Percentiles rank a stretch among this genome's conserved stretches.
Evolutionary conservation across 2,888 invertebrate species (phyloP).

Genomic region (Brachyptera putata): DNA sequence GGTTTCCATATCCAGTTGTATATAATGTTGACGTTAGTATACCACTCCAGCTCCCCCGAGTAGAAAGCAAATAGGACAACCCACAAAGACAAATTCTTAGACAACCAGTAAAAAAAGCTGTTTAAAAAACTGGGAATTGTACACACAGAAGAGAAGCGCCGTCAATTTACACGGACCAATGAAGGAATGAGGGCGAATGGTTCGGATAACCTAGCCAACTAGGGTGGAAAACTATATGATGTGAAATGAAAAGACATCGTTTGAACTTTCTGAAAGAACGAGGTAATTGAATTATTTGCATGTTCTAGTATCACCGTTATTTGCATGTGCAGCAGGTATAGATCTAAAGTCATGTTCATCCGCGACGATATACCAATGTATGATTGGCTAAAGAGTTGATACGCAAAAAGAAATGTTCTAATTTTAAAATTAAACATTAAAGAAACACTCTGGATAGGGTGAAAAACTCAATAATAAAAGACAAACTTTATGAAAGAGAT

Average conservation of each 20-base stretch:
- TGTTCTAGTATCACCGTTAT: slow-evolving; percentile 2
- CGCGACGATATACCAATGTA: too few species aligned
- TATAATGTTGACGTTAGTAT: background rate
- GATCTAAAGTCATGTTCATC: too few species aligned
- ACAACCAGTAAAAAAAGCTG: background rate
- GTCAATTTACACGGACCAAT: slow-evolving; percentile 5
- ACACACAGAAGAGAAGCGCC: slow-evolving; percentile 8
- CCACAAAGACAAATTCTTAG: slow-evolving; percentile 19
- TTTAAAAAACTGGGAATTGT: slow-evolving; percentile 1
- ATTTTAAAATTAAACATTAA: slow-evolving; percentile 5
- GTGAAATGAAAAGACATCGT: background rate
- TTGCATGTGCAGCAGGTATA: too few species aligned
- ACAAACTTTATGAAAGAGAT: background rate
- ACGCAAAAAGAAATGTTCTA: slow-evolving; percentile 6
- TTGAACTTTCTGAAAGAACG: background rate
- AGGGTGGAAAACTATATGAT: background rate
- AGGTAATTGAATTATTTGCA: slow-evolving; percentile 5
- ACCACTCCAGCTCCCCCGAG: background rate
- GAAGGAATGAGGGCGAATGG: background rate
- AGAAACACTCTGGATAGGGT: background rate
- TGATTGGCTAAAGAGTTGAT: slow-evolving; percentile 10
- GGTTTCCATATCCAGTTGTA: slow-evolving; percentile 3
- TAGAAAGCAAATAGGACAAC: slow-evolving; percentile 15
- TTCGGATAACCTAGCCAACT: background rate
- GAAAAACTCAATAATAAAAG: background rate